phyloP scores from a whole-genome alignment of 2,888 invertebrate species.

The Caenorhabditis wallacei region DNA sequence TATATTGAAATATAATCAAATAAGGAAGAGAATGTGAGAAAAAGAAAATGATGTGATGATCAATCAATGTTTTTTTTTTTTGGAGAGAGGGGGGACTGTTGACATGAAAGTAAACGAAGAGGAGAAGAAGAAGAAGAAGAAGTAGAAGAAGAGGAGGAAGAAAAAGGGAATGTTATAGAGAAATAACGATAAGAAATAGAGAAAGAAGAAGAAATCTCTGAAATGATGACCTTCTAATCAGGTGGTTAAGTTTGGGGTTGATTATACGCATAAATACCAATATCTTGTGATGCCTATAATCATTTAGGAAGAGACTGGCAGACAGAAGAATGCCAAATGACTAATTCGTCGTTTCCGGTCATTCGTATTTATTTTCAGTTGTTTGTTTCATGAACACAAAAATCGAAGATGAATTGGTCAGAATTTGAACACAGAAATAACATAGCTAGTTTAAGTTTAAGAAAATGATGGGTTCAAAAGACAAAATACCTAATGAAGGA shows the following conservation, averaged over 20 bases:
- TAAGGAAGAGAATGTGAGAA: slow-evolving; percentile 36
- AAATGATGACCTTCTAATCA: slow-evolving; percentile 48
- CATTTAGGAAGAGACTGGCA: slow-evolving; percentile 6
- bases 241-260: slow-evolving; percentile 34
- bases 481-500: slow-evolving; percentile 12
- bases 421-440: slow-evolving; percentile 22
- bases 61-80: slow-evolving; percentile 53
- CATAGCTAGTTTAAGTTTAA: slow-evolving; percentile 12
- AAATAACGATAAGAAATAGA: slow-evolving; percentile 1
- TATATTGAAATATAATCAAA: too few relatives aligned
- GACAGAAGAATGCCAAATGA: slow-evolving; percentile 48
- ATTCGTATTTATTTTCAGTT: slow-evolving; percentile 16
- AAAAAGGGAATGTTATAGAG: slow-evolving; percentile 31
- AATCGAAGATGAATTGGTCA: slow-evolving; percentile 2
- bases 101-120: slow-evolving; percentile 24
- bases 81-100: too few relatives aligned
- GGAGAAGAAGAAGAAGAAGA: too few relatives aligned
- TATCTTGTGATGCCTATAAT: slow-evolving; percentile 54
- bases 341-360: slow-evolving; percentile 60
- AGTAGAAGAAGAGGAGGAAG: not conserved
- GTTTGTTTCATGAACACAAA: slow-evolving; percentile 20
- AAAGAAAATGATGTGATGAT: slow-evolving; percentile 44
- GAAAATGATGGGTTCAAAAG: slow-evolving; percentile 20
- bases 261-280: slow-evolving; percentile 47
- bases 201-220: slow-evolving; percentile 20